Evolutionary conservation across 2,888 invertebrate genomes (phyloP), one percentile per base, ranked within the genome.

Genomic region (Trisateles emortualis): DNA sequence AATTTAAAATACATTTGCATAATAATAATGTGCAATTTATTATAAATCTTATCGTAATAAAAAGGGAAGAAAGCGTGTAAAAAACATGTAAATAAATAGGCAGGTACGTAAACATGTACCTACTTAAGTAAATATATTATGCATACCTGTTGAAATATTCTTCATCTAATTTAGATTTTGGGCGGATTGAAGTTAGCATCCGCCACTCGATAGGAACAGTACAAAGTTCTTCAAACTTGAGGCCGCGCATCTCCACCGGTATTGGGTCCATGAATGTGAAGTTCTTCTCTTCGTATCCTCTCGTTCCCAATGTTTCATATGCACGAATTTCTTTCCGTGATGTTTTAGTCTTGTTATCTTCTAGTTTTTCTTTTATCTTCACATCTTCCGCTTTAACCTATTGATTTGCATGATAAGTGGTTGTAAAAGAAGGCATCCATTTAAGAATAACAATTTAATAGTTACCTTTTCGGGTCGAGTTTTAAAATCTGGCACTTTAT

Each of bases 121-220:
- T n/a, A n/a, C n/a, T 11, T 6, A 13, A 16, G 13, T 3, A 29
- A 19, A 13, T 6, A 1, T 24, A 24, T 10, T 8, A 3, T 10
- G 3, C 8, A 10, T 81, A 95, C 95, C 96, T 95, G 62, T 97
- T 96, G 81, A 97, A 98, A 89, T 96, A 97, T 77, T 97, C 97
- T 87, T 98, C 98, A 73, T 98, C 98, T 17, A 95, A 86, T 76
- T 96, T 96, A 24, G 94, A 94, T 83, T 97, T 97, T 0, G 98
- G 98, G 69, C 98, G 93, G 22, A 96, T 84, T n/a, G 96, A 96
- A 10, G 98, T 98, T 51, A 98, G 92, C 98, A 98, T 98, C 84
- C 96, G 95, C 98, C 98, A 98, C 80, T 97, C 97, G 59, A 98
- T 98, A 30, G 97, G 95, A 13, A 98, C 97, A 8, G 95, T 94